Evolutionary conservation across 2,797 vertebrate species (phyloP).

Genomic region (Aeoliscus strigatus): DNA sequence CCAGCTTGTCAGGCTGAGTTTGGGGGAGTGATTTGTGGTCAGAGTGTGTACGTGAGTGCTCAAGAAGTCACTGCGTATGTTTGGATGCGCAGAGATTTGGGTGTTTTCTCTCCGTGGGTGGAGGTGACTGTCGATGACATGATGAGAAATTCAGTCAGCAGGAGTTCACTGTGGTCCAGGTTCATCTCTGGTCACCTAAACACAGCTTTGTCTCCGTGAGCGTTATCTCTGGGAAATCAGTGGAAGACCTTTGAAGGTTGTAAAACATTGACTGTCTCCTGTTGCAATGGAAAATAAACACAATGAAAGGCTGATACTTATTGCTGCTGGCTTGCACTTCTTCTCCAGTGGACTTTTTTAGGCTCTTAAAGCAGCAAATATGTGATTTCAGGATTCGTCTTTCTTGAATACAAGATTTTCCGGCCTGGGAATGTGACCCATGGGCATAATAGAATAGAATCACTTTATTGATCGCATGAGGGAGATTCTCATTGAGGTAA

Average conservation of each 20-base stretch:
- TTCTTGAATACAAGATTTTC: no score
- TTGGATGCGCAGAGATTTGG: slow-evolving; percentile 31
- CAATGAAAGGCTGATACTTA: slow-evolving; percentile 5
- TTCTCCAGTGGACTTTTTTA: no score
- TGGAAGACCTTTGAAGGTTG: slow-evolving; percentile 16
- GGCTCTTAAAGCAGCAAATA: no score
- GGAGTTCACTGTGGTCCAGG: slow-evolving; percentile 30
- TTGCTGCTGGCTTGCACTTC: no score
- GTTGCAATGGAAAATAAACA: slow-evolving; percentile 52
- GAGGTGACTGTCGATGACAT: slow-evolving; percentile 48
- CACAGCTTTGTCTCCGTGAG: slow-evolving; percentile 35
- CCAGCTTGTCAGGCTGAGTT: slow-evolving; percentile 58
- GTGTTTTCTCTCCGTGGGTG: slow-evolving; percentile 43
- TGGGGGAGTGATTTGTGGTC: slow-evolving; percentile 51
- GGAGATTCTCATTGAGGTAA: no score
- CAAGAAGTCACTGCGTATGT: slow-evolving; percentile 26
- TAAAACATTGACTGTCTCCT: slow-evolving; percentile 40
- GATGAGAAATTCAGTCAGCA: slow-evolving; percentile 52
- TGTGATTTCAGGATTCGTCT: no score
- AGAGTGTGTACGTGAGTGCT: slow-evolving; percentile 28
- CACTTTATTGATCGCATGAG: no score
- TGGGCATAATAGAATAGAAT: no score
- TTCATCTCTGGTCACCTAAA: slow-evolving; percentile 49
- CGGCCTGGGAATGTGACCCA: no score
- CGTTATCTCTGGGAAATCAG: slow-evolving; percentile 23